phyloP scores from a whole-genome alignment of 2,113 vertebrate genomes.

The Scytalopus superciliaris region DNA sequence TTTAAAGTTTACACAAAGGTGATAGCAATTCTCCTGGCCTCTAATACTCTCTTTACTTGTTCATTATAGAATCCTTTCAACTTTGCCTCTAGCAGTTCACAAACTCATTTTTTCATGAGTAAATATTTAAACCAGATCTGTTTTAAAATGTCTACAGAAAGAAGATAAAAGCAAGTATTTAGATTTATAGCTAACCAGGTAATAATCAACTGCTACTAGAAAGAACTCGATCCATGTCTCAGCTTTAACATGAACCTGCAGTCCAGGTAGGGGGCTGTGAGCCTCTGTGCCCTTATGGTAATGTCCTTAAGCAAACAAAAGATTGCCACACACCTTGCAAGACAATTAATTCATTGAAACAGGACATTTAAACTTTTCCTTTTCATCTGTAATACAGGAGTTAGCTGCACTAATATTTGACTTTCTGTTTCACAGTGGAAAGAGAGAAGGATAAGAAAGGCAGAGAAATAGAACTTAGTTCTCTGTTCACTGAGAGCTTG shows the following conservation, averaged over 20 bases:
- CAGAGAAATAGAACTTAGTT: background rate
- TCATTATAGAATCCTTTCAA: conserved; percentile 69
- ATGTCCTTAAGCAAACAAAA: conserved; percentile 32
- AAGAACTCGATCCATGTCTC: conserved; percentile 40
- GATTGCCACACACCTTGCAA: conserved; percentile 19
- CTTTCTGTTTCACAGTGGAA: conserved; percentile 40
- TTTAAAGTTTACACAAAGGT: conserved; percentile 47
- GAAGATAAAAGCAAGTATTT: conserved; percentile 68
- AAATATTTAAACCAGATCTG: conserved; percentile 77
- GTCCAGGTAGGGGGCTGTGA: conserved; percentile 32
- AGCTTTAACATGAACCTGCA: conserved; percentile 3
- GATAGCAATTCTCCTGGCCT: conserved; percentile 20
- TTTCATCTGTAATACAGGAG: conserved; percentile 38
- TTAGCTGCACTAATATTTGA: conserved; percentile 52
- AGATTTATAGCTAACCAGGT: conserved; percentile 68
- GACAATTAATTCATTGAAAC: conserved; percentile 39
- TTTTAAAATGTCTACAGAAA: conserved; percentile 67
- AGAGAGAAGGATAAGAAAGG: conserved; percentile 14
- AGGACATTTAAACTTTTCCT: conserved; percentile 45
- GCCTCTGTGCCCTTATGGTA: conserved; percentile 35
- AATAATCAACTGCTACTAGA: conserved; percentile 68
- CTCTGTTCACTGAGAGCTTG: background rate
- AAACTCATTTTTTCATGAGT: conserved; percentile 66
- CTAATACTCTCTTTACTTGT: conserved; percentile 55
- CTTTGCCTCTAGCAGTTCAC: conserved; percentile 64